A percentile compares a stretch with the other conserved stretches of the same genome.
These are phyloP conservation scores for Standfussiana lucernea DNA, from an alignment of 2,888 invertebrate species.

Conservation along the genomic window DNA sequence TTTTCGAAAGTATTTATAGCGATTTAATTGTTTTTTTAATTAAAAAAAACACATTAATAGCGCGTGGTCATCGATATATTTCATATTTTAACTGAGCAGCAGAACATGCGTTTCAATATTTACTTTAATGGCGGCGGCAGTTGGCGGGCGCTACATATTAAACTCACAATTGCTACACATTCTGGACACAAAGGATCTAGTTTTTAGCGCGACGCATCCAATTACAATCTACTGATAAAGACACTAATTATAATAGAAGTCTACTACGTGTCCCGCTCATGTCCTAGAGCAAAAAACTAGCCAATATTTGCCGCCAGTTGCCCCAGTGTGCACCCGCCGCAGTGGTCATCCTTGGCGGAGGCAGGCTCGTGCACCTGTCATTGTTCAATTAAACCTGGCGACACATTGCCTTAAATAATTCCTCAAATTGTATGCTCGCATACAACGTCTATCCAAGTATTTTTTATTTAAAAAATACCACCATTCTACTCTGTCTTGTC, in stretches of 20 bases:
- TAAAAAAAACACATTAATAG: conserved; percentile 23
- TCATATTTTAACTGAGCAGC: conserved; percentile 44
- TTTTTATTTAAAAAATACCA: conserved; percentile 32
- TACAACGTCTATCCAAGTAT: conserved; percentile 50
- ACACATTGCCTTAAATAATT: conserved; percentile 87
- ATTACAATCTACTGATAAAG: conserved; percentile 85
- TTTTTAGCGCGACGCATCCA: conserved; percentile 76
- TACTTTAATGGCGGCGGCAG: conserved; percentile 52
- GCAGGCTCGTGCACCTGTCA: conserved; percentile 85
- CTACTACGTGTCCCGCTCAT: conserved; percentile 71
- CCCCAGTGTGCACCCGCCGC: conserved; percentile 79
- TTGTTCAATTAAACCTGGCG: conserved; percentile 86
- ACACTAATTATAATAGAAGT: conserved; percentile 85
- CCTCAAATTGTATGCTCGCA: conserved; percentile 77
- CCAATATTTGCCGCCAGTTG: conserved; percentile 82
- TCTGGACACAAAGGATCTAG: conserved; percentile 75
- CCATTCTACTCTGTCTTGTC: conserved; percentile 43
- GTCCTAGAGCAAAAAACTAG: conserved; percentile 79
- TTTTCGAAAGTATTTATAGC: conserved; percentile 23
- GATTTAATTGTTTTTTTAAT: conserved; percentile 24
- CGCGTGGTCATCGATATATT: conserved; percentile 31
- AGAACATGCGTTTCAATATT: conserved; percentile 52
- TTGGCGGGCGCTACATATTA: conserved; percentile 55
- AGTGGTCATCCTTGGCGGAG: conserved; percentile 87
- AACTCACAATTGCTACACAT: conserved; percentile 61